Evolutionary conservation across 2,113 vertebrate species (phyloP).

Genomic region (Myiopsitta monachus): DNA sequence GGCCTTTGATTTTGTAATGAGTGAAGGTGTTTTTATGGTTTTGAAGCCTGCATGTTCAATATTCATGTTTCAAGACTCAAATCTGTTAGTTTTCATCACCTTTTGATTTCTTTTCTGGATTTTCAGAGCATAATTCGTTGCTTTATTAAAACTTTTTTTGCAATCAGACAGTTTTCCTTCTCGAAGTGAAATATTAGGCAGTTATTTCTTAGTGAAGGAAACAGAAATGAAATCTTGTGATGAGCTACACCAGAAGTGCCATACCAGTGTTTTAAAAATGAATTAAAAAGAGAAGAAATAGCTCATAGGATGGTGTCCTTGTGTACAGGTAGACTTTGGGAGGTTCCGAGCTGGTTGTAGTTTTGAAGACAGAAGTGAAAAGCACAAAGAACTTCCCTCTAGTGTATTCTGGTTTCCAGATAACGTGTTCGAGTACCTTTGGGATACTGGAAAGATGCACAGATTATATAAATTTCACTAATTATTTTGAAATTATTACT

Average conservation of each 20-base stretch:
- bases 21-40: neutral
- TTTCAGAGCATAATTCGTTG: neutral
- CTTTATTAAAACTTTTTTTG: neutral
- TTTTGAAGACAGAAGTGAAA: neutral
- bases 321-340: neutral
- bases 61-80: neutral
- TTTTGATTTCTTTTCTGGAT: neutral
- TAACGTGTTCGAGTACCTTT: neutral
- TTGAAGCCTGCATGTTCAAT: neutral
- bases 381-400: neutral
- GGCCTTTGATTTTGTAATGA: neutral
- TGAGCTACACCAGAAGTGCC: neutral
- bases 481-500: slow-evolving; percentile 34
- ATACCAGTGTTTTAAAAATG: neutral
- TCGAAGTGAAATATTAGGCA: neutral
- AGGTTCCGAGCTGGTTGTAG: neutral
- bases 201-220: neutral
- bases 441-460: neutral
- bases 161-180: neutral
- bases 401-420: neutral
- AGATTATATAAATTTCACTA: neutral
- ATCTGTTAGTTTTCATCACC: neutral
- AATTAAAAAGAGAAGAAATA: neutral
- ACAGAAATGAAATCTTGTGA: neutral
- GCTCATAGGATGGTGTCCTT: neutral